phyloP scores from a whole-genome alignment of 1,140 invertebrate species.

The Oryzaephilus surinamensis region DNA sequence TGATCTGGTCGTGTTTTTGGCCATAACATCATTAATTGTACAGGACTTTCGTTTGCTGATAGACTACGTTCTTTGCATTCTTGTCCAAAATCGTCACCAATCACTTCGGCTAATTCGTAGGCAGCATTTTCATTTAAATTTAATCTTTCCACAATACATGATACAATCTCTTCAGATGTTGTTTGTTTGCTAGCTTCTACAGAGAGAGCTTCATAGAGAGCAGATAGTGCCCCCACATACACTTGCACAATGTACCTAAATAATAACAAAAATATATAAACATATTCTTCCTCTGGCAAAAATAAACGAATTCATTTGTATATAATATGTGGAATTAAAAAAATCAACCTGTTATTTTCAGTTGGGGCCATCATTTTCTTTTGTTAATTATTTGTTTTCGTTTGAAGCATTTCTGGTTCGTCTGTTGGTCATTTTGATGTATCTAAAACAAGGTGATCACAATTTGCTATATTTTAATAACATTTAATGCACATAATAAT shows the following conservation, averaged over 20 bases:
- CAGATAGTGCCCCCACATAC: slow-evolving; percentile 80
- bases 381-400: too few relatives aligned
- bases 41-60: slow-evolving; percentile 75
- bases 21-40: slow-evolving; percentile 88
- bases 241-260: slow-evolving; percentile 62
- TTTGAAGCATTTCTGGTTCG: too few relatives aligned
- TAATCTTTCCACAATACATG: slow-evolving; percentile 71
- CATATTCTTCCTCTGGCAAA: too few relatives aligned
- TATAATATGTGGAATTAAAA: too few relatives aligned
- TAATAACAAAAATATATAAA: too few relatives aligned
- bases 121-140: slow-evolving; percentile 55
- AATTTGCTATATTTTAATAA: too few relatives aligned
- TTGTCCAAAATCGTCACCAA: slow-evolving; percentile 64
- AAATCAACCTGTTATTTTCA: too few relatives aligned
- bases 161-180: slow-evolving; percentile 78
- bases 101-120: slow-evolving; percentile 88
- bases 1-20: slow-evolving; percentile 54
- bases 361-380: slow-evolving; percentile 17
- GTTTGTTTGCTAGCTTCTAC: slow-evolving; percentile 89
- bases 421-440: too few relatives aligned
- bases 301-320: too few relatives aligned
- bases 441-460: too few relatives aligned
- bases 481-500: too few relatives aligned
- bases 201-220: slow-evolving; percentile 79
- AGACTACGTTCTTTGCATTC: slow-evolving; percentile 89